phyloP scores from a whole-genome alignment of 2,888 invertebrate species.

The Autographa pulchrina region DNA sequence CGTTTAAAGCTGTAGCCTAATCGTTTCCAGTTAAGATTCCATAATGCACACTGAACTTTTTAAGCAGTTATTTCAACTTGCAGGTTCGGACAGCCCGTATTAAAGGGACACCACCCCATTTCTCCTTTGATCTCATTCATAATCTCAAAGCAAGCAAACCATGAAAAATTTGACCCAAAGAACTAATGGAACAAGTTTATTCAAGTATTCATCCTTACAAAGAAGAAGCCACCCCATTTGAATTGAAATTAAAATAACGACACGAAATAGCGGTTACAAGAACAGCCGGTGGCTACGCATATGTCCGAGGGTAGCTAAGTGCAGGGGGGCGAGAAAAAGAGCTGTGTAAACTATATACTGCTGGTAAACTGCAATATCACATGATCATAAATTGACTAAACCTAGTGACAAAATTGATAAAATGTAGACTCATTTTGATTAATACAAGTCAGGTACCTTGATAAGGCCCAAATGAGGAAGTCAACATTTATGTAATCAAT shows the following conservation, averaged over 20 bases:
- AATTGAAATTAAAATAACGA: slow-evolving; percentile 35
- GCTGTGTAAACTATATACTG: neutral
- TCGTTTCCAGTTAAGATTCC: too few species aligned
- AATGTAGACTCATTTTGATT: neutral
- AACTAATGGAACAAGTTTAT: slow-evolving; percentile 3
- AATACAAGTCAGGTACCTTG: neutral
- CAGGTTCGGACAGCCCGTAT: neutral
- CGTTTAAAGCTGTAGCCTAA: too few species aligned
- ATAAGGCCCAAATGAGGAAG: neutral
- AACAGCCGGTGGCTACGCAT: slow-evolving; percentile 41
- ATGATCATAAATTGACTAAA: neutral
- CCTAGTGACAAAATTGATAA: neutral
- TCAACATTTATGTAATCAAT: neutral
- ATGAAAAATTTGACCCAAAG: neutral
- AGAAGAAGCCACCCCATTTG: neutral
- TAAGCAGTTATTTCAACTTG: neutral
- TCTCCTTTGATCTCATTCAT: neutral
- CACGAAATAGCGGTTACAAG: slow-evolving; percentile 32
- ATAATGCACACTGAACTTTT: neutral
- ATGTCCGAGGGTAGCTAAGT: slow-evolving; percentile 10
- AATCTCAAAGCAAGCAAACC: neutral
- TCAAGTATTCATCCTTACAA: neutral
- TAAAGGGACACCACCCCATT: neutral
- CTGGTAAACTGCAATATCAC: neutral
- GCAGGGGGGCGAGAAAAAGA: neutral